Evolutionary conservation across 2,797 vertebrate species (phyloP).

Genomic region (Artibeus jamaicensis): DNA sequence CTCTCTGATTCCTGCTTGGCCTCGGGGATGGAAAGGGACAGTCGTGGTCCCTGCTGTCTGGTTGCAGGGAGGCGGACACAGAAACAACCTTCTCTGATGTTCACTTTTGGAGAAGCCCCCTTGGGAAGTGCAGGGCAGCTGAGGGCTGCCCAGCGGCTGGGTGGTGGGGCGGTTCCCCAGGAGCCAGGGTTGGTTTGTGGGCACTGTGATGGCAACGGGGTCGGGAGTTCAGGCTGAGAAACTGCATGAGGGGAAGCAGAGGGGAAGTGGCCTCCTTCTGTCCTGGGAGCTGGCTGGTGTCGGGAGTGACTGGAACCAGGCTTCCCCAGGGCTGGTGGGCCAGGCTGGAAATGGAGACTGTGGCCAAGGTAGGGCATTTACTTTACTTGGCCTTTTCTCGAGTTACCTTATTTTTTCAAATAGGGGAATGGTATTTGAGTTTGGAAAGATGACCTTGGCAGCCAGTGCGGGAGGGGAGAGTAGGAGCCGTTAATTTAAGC

Average conservation of each 20-base stretch:
- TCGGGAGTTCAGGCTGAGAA: background rate
- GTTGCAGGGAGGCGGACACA: background rate
- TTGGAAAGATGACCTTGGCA: background rate
- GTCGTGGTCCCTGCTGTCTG: rapidly evolving
- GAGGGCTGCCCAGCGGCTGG: background rate
- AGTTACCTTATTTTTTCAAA: background rate
- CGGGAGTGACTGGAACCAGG: background rate
- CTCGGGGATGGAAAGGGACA: background rate
- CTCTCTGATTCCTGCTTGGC: background rate
- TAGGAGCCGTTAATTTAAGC: background rate
- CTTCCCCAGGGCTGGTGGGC: background rate
- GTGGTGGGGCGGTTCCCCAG: background rate
- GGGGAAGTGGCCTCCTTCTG: background rate
- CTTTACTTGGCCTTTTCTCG: background rate
- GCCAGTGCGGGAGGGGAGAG: background rate
- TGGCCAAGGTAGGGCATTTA: background rate
- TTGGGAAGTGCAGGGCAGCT: background rate
- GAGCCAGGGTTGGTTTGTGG: background rate
- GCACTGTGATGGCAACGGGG: rapidly evolving
- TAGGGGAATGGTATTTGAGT: background rate
- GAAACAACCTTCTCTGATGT: rapidly evolving
- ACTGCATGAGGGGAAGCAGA: too few species aligned
- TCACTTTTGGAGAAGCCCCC: background rate
- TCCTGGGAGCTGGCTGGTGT: background rate
- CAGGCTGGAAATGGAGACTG: background rate